These are phyloP conservation scores for Sinosuthora webbiana DNA, from an alignment of 2,113 vertebrate genomes.

Conservation along the genomic window DNA sequence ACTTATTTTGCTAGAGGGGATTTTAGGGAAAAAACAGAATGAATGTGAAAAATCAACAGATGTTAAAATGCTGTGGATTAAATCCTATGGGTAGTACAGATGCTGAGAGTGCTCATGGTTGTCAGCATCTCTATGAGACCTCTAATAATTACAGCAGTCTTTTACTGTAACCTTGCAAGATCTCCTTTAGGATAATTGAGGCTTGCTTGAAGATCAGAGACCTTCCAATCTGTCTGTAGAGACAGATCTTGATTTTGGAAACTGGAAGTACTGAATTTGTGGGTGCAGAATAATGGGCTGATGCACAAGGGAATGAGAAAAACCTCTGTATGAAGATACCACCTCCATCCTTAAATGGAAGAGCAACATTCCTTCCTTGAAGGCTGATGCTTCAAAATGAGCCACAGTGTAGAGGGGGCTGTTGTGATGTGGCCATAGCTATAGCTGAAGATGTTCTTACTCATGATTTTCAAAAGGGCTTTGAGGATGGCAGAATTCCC, in stretches of 20 bases:
- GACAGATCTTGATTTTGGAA: neutral
- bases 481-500: neutral
- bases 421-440: neutral
- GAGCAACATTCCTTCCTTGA: neutral
- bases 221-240: neutral
- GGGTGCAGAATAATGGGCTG: neutral
- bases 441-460: neutral
- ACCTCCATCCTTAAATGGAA: neutral
- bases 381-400: neutral
- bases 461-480: neutral
- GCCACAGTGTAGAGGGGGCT: rapidly evolving
- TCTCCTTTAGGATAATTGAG: neutral
- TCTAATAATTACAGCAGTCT: neutral
- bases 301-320: neutral
- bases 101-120: neutral
- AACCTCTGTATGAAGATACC: neutral
- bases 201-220: neutral
- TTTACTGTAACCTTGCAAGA: neutral
- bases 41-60: neutral
- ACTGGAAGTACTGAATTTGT: neutral
- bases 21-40: neutral
- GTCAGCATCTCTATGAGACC: neutral
- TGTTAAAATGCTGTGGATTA: neutral
- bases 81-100: neutral
- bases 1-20: neutral